Conservation (phyloP, 2,888 invertebrate species). For the Caenorhabditis drosophilae region DNA sequence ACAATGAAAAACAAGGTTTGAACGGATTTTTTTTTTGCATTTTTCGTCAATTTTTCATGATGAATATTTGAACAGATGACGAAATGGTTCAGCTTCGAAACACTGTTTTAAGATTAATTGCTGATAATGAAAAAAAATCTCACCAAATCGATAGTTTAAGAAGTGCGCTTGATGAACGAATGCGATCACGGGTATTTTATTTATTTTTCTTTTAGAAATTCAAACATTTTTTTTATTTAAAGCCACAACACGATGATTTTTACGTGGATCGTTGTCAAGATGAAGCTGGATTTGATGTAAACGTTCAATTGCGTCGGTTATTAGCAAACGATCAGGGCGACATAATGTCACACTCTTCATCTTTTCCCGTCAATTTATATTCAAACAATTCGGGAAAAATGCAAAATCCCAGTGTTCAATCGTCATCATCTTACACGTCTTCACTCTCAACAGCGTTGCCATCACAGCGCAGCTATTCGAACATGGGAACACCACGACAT, state of each 20-base stretch:
- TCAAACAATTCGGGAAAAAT: slow-evolving; percentile 40
- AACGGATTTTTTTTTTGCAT: too few relatives aligned
- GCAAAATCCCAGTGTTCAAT: slow-evolving; percentile 44
- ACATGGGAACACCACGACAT: slow-evolving; percentile 42
- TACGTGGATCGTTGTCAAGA: slow-evolving; percentile 35
- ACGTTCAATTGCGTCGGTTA: slow-evolving; percentile 62
- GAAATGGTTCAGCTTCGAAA: slow-evolving; percentile 72
- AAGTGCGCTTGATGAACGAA: slow-evolving; percentile 63
- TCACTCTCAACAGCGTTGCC: slow-evolving; percentile 59
- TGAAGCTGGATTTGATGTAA: slow-evolving; percentile 57
- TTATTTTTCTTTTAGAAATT: too few relatives aligned
- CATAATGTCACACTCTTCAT: slow-evolving; percentile 65
- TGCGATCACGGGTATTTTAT: too few relatives aligned
- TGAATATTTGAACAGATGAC: slow-evolving; percentile 65
- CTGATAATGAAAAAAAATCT: slow-evolving; percentile 72
- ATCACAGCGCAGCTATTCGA: slow-evolving; percentile 51
- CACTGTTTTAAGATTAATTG: slow-evolving; percentile 72
- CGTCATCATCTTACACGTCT: slow-evolving; percentile 68
- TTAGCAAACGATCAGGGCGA: slow-evolving; percentile 62
- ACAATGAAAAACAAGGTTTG: slow-evolving; percentile 30
- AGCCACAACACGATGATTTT: slow-evolving; percentile 44
- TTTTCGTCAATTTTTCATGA: background rate
- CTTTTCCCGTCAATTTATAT: slow-evolving; percentile 63
- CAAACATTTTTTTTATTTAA: too few relatives aligned
- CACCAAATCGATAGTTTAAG: slow-evolving; percentile 71